These are phyloP conservation scores for Catostylus mosaicus DNA, from an alignment of 30 jellyfish, hydroid and myxozoan species.

Conservation along the genomic window DNA sequence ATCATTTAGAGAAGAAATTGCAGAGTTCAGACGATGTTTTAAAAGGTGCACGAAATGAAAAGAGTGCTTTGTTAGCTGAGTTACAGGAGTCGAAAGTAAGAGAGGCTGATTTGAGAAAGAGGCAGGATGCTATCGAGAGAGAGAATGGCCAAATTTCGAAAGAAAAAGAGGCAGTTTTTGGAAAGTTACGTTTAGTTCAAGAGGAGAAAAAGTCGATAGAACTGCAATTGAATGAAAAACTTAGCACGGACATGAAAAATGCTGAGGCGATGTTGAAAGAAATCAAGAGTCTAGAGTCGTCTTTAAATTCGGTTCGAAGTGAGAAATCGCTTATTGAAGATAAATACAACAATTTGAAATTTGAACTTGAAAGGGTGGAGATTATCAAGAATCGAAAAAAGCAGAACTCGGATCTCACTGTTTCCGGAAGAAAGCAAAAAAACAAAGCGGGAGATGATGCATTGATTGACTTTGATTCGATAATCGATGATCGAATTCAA, in stretches of 20 bases:
- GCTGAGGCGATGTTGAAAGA: slow-evolving; percentile 61
- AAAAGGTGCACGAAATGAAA: neutral
- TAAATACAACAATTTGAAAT: slow-evolving; percentile 37
- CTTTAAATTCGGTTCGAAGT: slow-evolving; percentile 50
- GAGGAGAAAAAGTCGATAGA: slow-evolving; percentile 32
- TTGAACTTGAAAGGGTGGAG: slow-evolving; percentile 19
- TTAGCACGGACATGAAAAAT: slow-evolving; percentile 31
- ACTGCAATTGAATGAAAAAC: slow-evolving; percentile 17
- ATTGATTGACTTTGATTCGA: neutral
- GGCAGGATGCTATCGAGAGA: neutral
- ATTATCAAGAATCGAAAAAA: neutral
- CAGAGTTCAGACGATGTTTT: neutral
- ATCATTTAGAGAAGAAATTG: slow-evolving; percentile 50
- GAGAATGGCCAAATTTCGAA: slow-evolving; percentile 12
- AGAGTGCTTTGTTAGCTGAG: slow-evolving; percentile 30
- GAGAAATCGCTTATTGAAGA: slow-evolving; percentile 60
- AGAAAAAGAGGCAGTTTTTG: slow-evolving; percentile 6
- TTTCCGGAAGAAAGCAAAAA: neutral
- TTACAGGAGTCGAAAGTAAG: slow-evolving; percentile 23
- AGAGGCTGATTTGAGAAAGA: slow-evolving; percentile 25
- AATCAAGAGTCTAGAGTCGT: slow-evolving; percentile 53
- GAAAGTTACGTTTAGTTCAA: neutral
- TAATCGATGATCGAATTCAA: neutral
- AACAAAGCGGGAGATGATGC: neutral
- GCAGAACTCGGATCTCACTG: neutral